These are phyloP conservation scores for Nephrotoma appendiculata DNA, from an alignment of 2,888 invertebrate genomes.

Conservation along the genomic window DNA sequence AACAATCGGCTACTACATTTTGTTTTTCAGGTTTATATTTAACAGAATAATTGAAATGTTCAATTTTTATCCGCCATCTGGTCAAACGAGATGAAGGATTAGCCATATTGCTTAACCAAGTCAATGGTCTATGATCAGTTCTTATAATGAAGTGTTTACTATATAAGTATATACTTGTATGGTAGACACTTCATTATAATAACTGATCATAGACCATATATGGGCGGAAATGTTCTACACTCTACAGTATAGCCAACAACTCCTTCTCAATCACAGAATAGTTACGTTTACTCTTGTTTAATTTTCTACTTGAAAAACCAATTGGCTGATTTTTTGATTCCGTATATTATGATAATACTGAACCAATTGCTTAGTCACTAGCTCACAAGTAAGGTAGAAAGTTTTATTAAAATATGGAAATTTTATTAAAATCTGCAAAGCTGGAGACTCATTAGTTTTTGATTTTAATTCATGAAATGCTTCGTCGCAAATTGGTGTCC, in stretches of 20 bases:
- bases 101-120: not conserved
- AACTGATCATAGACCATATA: no score
- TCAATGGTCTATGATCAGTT: not conserved
- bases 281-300: not conserved
- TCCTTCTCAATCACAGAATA: not conserved
- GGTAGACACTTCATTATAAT: no score
- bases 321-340: not conserved
- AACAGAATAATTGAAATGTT: no score
- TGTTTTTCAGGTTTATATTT: no score
- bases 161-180: no score
- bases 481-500: slow-evolving; percentile 8
- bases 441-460: slow-evolving; percentile 12
- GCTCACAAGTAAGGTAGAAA: slow-evolving; percentile 22
- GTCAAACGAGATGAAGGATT: no score
- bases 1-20: no score
- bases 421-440: slow-evolving; percentile 22
- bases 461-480: not conserved
- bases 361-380: slow-evolving; percentile 16
- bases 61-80: no score
- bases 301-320: not conserved
- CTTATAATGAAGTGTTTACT: not conserved
- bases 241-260: not conserved
- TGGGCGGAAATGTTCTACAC: not conserved
- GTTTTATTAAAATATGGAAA: slow-evolving; percentile 22
- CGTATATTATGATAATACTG: slow-evolving; percentile 17